Base-by-base conservation (phyloP, 2,888 invertebrate species). In the Mimas tiliae region DNA sequence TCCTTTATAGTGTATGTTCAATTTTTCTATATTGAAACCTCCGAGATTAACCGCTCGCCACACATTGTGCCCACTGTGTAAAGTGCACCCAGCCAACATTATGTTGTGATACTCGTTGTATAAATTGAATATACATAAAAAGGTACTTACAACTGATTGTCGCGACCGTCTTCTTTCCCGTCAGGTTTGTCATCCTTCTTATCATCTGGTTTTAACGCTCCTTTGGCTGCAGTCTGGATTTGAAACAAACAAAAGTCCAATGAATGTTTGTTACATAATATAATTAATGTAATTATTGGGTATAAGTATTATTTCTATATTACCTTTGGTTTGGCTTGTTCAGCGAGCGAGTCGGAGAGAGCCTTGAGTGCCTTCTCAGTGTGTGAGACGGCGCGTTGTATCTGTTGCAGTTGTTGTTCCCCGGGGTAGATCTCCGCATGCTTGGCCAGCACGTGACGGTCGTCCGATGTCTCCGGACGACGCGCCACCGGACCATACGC, bases 381-480 rank as follows among this genome's bases (percentile, higher is more conserved):
- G 84, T 98, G 97, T 4, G 97, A 97, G 14, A 99, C 98, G 74
- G 97, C 97, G 79, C 97, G 96, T 89, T 99, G 99, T 68, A 99
- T 98, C 66, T 96, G 96, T 86, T 97, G 96, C 72, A 98, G 91
- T 93, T 99, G 98, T 76, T 96, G 96, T 88, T 98, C 98, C 80
- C 96, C 96, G 0, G 99, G 99, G 94, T 98, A 99, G 78, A 99
- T 98, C 72, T 97, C 97, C 0, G 97, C 96, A 89, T 99, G 99
- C 79, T 98, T 97, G 64, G 97, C 96, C 87, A 98, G 96, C 67
- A 99, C 98, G 93, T 99, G 99, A 11, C 98, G 96, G 92, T 99
- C 99, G 91, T 99, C 99, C 19, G 96, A 96, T n/a, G 98, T 97
- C 89, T 99, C 98, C 0, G 97, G 97, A 63, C 98, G 95, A 27